Base-by-base conservation (phyloP, 2,888 invertebrate genomes). In the Slavum lentiscoides region DNA sequence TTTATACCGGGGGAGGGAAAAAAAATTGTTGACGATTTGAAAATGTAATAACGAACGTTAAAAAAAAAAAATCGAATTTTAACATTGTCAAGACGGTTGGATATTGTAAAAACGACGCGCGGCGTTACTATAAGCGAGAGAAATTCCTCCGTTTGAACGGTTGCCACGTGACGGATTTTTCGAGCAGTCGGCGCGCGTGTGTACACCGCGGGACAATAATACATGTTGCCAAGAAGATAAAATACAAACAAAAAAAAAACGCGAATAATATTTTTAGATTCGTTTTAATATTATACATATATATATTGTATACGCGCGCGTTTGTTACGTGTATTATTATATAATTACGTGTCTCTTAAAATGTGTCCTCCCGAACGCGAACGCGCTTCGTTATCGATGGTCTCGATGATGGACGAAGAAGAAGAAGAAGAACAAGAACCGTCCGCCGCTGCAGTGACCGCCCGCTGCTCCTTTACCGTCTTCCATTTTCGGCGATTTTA, bases 311-410 rank as follows among this genome's bases (percentile, higher is more conserved):
- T n/a, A n/a, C n/a, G n/a, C n/a, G n/a, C n/a, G n/a, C n/a, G n/a
- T n/a, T n/a, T n/a, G n/a, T n/a, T n/a, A n/a, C n/a, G 59, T 15
- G 69, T 77, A 69, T 69, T 30, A 30, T 30, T 30, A 30, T 30
- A 61, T 77, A 77, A 80, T 80, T 80, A 80, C 80, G 72, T 80
- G 80, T 64, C 64, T 80, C 80, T 80, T 66, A 55, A 64, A 66
- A 80, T 55, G 80, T 80, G 80, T 80, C 72, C 80, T 72, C 72
- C 72, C 69, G 62, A 53, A 53, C 69, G 53, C 53, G 70, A 77
- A 77, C 77, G 23, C 62, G 23, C 62, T 70, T 58, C 70, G 80
- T 55, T 80, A 80, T 80, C 80, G 80, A 80, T 80, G 70, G 30
- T 80, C 72, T 39, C 72, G 72, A 64, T 64, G 80, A 30, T 30